phyloP scores from a whole-genome alignment of 2,797 vertebrate genomes.

The Pangasius larnaudii region DNA sequence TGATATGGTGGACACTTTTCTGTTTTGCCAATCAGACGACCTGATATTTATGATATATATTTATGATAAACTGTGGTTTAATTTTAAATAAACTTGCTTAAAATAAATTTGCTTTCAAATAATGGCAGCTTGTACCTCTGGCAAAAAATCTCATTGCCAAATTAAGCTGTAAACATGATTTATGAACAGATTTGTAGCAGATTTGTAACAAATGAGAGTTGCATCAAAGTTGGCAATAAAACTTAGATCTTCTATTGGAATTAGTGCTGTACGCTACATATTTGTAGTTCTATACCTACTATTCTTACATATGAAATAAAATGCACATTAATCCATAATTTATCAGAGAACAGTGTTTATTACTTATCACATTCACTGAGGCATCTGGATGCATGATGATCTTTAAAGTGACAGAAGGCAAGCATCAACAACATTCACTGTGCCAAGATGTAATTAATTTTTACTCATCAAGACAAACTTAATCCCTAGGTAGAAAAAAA shows the following conservation, averaged over 20 bases:
- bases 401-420: not conserved
- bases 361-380: not conserved
- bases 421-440: not conserved
- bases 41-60: not conserved
- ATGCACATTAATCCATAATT: not conserved
- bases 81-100: not conserved
- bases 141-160: not conserved
- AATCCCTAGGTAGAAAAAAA: not conserved
- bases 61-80: not conserved
- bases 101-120: not conserved
- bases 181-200: not conserved
- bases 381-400: slow-evolving; percentile 4
- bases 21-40: not conserved
- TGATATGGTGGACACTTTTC: not conserved
- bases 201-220: too few species aligned
- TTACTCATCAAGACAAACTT: not conserved
- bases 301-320: not conserved
- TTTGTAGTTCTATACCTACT: not conserved
- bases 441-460: not conserved
- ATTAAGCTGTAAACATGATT: not conserved
- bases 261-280: not conserved
- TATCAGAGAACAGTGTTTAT: not conserved
- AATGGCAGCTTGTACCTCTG: not conserved
- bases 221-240: not conserved
- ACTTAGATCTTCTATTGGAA: not conserved